Conservation (phyloP, 35 echinoderm and acorn worm species). For the Patiria miniata region DNA sequence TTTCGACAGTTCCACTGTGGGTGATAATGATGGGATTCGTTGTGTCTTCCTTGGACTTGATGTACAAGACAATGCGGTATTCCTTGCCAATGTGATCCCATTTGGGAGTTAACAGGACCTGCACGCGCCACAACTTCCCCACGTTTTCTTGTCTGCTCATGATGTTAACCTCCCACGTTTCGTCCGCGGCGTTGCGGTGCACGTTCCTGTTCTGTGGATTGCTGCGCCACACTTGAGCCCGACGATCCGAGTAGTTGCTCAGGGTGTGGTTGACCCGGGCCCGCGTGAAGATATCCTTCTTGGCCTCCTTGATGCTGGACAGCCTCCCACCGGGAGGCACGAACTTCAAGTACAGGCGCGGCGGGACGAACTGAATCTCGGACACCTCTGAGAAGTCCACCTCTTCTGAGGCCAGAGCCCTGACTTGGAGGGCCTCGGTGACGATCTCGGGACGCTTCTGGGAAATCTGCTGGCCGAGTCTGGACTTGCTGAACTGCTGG, state of each 20-base stretch:
- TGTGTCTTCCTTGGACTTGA: not conserved
- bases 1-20: not conserved
- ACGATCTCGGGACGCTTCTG: not conserved
- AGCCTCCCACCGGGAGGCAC: not conserved
- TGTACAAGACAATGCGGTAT: not conserved
- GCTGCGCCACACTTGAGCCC: not conserved
- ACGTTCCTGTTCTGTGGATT: not conserved
- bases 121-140: not conserved
- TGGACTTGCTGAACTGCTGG: not conserved
- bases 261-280: not conserved
- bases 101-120: not conserved
- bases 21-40: not conserved
- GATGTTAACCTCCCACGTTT: not conserved
- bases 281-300: not conserved
- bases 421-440: not conserved
- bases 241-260: not conserved
- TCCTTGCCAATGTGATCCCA: not conserved
- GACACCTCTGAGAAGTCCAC: constrained; percentile 1
- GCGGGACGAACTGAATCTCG: not conserved
- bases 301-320: not conserved
- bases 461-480: not conserved
- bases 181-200: not conserved
- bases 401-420: not conserved
- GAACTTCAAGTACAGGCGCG: not conserved
- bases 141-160: not conserved